These are phyloP conservation scores for Tenthredo distinguenda DNA, from an alignment of 2,888 invertebrate genomes.

Conservation along the genomic window DNA sequence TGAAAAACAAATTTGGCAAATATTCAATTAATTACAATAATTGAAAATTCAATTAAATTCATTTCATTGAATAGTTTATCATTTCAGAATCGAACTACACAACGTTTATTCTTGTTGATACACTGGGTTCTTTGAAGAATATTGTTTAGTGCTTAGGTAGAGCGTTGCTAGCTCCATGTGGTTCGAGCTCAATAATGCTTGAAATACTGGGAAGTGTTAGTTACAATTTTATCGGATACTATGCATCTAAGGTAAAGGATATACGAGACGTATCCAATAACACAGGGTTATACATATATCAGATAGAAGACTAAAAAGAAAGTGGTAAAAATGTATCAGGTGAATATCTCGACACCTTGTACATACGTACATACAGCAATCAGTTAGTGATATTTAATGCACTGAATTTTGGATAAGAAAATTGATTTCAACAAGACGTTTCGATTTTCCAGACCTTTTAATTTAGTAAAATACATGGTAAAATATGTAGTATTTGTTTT, in stretches of 20 bases:
- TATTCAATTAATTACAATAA: background rate
- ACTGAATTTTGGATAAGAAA: constrained; percentile 61
- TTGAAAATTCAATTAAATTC: constrained; percentile 13
- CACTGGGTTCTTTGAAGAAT: background rate
- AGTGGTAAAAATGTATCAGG: constrained; percentile 5
- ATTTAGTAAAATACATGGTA: constrained; percentile 71
- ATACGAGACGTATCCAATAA: constrained; percentile 5
- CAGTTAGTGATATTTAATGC: background rate
- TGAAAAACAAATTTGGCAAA: background rate
- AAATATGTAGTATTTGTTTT: constrained; percentile 65
- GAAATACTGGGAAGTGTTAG: constrained; percentile 34
- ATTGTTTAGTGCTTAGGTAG: background rate
- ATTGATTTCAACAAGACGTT: constrained; percentile 64
- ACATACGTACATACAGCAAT: background rate
- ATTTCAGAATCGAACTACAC: constrained; percentile 26
- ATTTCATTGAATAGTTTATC: constrained; percentile 31
- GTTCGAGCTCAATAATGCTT: background rate
- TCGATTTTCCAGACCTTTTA: constrained; percentile 68
- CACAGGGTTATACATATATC: background rate
- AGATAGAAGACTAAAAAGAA: constrained; percentile 11
- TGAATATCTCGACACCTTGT: background rate
- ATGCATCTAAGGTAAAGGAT: constrained; percentile 1
- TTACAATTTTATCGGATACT: constrained; percentile 16
- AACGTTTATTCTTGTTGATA: constrained; percentile 4
- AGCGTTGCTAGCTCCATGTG: background rate